phyloP scores from a whole-genome alignment of 2,113 vertebrate genomes.

The Sitta europaea region DNA sequence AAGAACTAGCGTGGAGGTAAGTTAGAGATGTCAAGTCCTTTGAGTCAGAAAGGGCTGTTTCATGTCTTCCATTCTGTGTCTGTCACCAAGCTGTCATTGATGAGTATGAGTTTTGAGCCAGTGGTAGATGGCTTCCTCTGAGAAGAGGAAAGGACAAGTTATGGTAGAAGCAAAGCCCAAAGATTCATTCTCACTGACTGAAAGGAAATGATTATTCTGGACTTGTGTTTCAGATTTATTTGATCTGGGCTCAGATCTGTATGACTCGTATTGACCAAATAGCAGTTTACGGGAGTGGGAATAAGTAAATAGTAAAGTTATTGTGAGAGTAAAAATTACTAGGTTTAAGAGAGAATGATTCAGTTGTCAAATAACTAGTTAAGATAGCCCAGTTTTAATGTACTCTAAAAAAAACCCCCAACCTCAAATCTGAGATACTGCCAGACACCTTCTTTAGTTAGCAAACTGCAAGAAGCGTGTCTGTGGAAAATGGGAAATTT shows the following conservation, averaged over 20 bases:
- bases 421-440: not conserved
- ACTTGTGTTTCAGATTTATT: not conserved
- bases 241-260: not conserved
- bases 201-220: not conserved
- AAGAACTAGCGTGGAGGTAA: not conserved
- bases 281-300: not conserved
- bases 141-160: not conserved
- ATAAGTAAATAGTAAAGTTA: not conserved
- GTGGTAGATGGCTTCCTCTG: not conserved
- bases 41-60: rapidly evolving
- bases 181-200: not conserved
- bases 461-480: not conserved
- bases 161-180: not conserved
- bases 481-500: not conserved
- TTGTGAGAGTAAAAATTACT: not conserved
- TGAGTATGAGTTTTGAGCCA: not conserved
- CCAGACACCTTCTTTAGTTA: not conserved
- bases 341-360: not conserved
- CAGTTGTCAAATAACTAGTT: not conserved
- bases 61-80: not conserved
- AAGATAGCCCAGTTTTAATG: not conserved
- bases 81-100: not conserved
- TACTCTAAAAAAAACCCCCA: not conserved
- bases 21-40: not conserved
- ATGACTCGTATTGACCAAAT: not conserved